phyloP scores from a whole-genome alignment of 2,888 invertebrate species.

The Netelia fuscicornis region DNA sequence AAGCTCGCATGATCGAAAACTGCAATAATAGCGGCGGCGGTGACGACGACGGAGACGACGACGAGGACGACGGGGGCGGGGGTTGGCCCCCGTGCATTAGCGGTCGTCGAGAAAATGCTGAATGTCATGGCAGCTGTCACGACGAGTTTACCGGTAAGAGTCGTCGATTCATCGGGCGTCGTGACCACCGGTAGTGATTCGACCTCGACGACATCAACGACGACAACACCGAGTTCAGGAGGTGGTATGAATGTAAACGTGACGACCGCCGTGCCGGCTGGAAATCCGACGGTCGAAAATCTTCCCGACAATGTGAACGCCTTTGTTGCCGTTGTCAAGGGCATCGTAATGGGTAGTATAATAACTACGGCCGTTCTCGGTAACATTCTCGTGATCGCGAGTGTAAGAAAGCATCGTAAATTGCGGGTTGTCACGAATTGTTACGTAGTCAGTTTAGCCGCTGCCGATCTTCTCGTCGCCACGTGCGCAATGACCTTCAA shows the following conservation, averaged over 20 bases:
- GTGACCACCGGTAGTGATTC: conserved; percentile 63
- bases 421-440: conserved; percentile 96
- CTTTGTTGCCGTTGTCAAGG: conserved; percentile 88
- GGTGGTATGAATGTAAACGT: conserved; percentile 73
- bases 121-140: conserved; percentile 82
- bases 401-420: conserved; percentile 92
- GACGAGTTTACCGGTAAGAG: conserved; percentile 78
- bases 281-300: conserved; percentile 81
- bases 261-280: conserved; percentile 77
- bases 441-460: conserved; percentile 97
- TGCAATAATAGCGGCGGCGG: not conserved
- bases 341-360: conserved; percentile 93
- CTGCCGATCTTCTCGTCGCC: conserved; percentile 97
- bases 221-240: conserved; percentile 64
- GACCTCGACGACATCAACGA: conserved; percentile 70
- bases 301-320: conserved; percentile 80
- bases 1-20: conserved; percentile 61
- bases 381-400: conserved; percentile 95
- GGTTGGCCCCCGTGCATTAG: conserved; percentile 47
- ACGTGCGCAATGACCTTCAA: conserved; percentile 97
- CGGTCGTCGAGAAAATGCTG: conserved; percentile 75
- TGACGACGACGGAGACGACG: conserved; percentile 23
- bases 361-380: conserved; percentile 96
- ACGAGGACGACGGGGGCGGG: conserved; percentile 22
- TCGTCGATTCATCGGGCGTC: conserved; percentile 74